phyloP scores from a whole-genome alignment of 2,113 vertebrate genomes.

The Elgaria multicarinata region DNA sequence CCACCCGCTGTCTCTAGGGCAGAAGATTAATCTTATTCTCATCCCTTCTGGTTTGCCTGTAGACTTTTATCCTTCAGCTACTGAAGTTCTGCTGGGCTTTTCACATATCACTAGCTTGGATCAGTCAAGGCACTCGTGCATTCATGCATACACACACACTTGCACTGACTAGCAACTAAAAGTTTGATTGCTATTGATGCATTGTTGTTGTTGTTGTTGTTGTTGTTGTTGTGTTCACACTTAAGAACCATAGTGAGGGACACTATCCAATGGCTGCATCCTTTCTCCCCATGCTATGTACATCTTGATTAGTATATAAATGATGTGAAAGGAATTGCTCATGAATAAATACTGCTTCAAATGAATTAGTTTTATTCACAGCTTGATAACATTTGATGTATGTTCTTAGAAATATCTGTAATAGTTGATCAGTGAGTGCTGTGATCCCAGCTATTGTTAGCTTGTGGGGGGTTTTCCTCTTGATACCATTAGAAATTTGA shows the following conservation, averaged over 20 bases:
- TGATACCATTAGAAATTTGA: conserved; percentile 39
- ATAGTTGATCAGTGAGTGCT: conserved; percentile 41
- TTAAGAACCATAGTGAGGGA: not conserved
- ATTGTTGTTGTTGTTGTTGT: conserved; percentile 26
- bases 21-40: not conserved
- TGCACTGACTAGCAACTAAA: not conserved
- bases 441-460: conserved; percentile 32
- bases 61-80: not conserved
- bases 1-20: not conserved
- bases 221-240: conserved; percentile 24
- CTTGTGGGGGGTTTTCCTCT: conserved; percentile 49
- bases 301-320: conserved; percentile 32
- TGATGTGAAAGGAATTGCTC: conserved; percentile 46
- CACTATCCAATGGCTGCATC: conserved; percentile 19
- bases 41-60: not conserved
- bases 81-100: not conserved
- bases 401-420: conserved; percentile 45
- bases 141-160: not conserved
- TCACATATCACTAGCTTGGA: not conserved
- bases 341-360: conserved; percentile 51
- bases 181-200: no score
- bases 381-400: conserved; percentile 37
- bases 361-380: conserved; percentile 54
- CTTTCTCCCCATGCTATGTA: conserved; percentile 3
- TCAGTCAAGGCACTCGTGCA: not conserved